These are phyloP conservation scores for Acipenser oxyrinchus DNA, from an alignment of 2,797 vertebrate species.

Conservation along the genomic window DNA sequence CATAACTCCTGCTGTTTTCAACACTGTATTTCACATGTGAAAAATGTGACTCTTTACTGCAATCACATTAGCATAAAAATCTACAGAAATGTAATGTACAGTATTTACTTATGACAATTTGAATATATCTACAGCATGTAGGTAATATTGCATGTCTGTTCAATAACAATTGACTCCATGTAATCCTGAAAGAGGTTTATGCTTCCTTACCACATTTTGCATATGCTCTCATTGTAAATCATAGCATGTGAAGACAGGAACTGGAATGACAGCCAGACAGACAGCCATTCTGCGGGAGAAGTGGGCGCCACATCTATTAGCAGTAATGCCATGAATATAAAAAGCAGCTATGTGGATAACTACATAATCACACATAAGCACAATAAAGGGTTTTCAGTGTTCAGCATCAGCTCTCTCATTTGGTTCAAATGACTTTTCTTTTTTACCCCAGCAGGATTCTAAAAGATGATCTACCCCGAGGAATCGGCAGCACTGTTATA, in stretches of 20 bases:
- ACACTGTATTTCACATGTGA: too few species aligned
- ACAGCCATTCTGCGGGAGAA: constrained; percentile 19
- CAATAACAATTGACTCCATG: too few species aligned
- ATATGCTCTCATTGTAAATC: constrained; percentile 22
- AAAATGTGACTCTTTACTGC: too few species aligned
- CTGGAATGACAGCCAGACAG: constrained; percentile 21
- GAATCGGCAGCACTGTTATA: constrained; percentile 33
- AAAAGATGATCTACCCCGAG: constrained; percentile 28
- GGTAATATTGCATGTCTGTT: too few species aligned
- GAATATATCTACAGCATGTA: too few species aligned
- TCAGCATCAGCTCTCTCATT: constrained; percentile 56
- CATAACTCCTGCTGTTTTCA: too few species aligned
- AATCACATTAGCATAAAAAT: too few species aligned
- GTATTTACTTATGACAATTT: too few species aligned
- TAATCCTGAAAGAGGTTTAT: too few species aligned
- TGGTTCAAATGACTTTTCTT: constrained; percentile 60
- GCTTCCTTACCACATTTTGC: background rate
- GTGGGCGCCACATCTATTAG: background rate
- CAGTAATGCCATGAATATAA: background rate
- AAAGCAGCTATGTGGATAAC: constrained; percentile 1
- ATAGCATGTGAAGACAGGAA: constrained; percentile 26
- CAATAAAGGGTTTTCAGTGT: constrained; percentile 10
- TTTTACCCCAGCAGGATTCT: constrained; percentile 47
- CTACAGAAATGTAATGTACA: too few species aligned
- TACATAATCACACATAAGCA: constrained; percentile 34